Evolutionary conservation across 2,113 vertebrate genomes (phyloP), one percentile per base, ranked within the genome.

Genomic region (Patagioenas fasciata): DNA sequence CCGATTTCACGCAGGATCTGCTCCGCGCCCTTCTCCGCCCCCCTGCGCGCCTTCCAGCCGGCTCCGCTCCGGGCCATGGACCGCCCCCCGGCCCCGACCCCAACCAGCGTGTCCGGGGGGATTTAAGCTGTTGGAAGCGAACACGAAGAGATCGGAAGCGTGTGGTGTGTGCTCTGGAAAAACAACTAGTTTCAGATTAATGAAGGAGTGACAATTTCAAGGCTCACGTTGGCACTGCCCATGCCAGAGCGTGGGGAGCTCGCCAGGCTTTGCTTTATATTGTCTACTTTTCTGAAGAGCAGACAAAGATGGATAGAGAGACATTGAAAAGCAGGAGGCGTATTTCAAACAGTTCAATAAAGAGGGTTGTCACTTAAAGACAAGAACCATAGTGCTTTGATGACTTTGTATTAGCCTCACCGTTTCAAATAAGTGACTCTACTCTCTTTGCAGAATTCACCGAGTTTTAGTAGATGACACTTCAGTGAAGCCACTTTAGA

Each of bases 291-390:
- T 98, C 97, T 98, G 98, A 97, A 97, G 97, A 97, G 95, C 91
- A 98, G 98, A 98, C 98, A 98, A 98, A 98, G 98, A 98, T 98
- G 98, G 98, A 98, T 98, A 98, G 98, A 98, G 97, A 96, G 97
- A 98, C 98, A 97, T 97, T 98, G 98, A 98, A 98, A 98, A 98
- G 97, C 97, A 85, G 97, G 97, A 98, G 98, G 98, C 97, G 97
- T 98, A 97, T 98, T 98, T 98, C 97, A 98, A 98, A 95, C 95
- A 82, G 96, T 91, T 95, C 97, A 83, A 98, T 98, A 97, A 98
- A 98, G 97, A 93, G 88, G 95, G 96, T 97, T 98, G 98, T 98
- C 98, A 98, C 97, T 98, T 98, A 97, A 98, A 98, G 98, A 98
- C 98, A 98, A 98, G 98, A 98, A 98, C 98, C 98, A 98, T 97